Percentiles rank a stretch among this genome's conserved stretches.
phyloP scores from a whole-genome alignment of 2,888 invertebrate genomes.

The Drosophila meridionalis region DNA sequence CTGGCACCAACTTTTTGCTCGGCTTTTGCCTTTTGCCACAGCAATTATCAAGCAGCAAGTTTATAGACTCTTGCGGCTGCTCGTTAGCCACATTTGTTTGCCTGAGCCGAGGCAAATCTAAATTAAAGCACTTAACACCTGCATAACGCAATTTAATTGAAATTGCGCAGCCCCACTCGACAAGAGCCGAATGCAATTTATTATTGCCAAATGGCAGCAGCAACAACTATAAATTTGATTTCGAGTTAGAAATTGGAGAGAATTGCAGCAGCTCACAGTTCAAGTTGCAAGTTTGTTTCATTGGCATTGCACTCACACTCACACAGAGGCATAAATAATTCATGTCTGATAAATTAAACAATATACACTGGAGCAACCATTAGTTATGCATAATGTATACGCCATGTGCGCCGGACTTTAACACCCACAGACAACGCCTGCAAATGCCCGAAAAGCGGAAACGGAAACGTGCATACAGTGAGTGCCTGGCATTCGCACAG shows the following conservation, averaged over 20 bases:
- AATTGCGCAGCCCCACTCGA: slow-evolving; percentile 40
- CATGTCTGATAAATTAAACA: slow-evolving; percentile 81
- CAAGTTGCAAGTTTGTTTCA: slow-evolving; percentile 51
- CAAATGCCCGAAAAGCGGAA: slow-evolving; percentile 62
- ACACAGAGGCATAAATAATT: slow-evolving; percentile 69
- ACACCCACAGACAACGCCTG: slow-evolving; percentile 73
- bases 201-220: slow-evolving; percentile 47
- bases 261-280: slow-evolving; percentile 27
- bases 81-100: slow-evolving; percentile 67
- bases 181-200: slow-evolving; percentile 48
- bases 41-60: slow-evolving; percentile 65
- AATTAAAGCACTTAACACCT: slow-evolving; percentile 71
- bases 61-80: slow-evolving; percentile 56
- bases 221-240: slow-evolving; percentile 61
- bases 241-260: slow-evolving; percentile 22
- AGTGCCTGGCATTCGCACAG: slow-evolving; percentile 72
- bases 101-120: slow-evolving; percentile 59
- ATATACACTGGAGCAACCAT: slow-evolving; percentile 73
- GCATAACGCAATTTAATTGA: slow-evolving; percentile 65
- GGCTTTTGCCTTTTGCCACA: slow-evolving; percentile 47
- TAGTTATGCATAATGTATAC: slow-evolving; percentile 80
- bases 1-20: slow-evolving; percentile 54
- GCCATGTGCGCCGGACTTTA: slow-evolving; percentile 66
- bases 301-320: slow-evolving; percentile 21
- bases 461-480: slow-evolving; percentile 64